A percentile compares a stretch with the other conserved stretches of the same genome.
These are phyloP conservation scores for Loriculus beryllinus DNA, from an alignment of 2,797 vertebrate genomes.

Conservation along the genomic window DNA sequence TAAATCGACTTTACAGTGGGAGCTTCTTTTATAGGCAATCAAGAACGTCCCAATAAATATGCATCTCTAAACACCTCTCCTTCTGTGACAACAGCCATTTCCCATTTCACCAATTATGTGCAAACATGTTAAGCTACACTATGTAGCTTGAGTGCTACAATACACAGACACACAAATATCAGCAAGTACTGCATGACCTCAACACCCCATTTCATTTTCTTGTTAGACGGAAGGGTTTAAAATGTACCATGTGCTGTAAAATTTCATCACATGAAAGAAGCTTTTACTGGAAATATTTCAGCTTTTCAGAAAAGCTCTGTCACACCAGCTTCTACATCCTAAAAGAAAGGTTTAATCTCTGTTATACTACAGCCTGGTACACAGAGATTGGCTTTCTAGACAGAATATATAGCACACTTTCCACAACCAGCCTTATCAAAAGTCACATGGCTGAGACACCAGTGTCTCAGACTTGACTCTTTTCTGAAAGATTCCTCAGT, in stretches of 20 bases:
- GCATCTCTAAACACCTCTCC: not conserved
- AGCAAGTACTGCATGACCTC: not conserved
- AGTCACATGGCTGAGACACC: not conserved
- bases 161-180: not conserved
- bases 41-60: not conserved
- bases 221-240: not conserved
- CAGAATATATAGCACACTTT: not conserved
- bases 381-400: not conserved
- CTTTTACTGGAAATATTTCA: not conserved
- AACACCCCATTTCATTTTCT: rapidly evolving
- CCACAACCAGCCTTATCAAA: not conserved
- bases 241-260: not conserved
- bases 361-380: not conserved
- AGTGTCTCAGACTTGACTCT: not conserved
- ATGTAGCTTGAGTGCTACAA: not conserved
- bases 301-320: not conserved
- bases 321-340: not conserved
- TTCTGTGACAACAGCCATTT: too few relatives aligned
- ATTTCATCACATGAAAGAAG: not conserved
- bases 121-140: not conserved
- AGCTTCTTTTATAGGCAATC: not conserved
- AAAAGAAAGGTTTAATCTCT: not conserved
- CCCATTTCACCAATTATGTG: not conserved
- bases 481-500: not conserved
- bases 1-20: not conserved